Percentiles rank a stretch among this genome's conserved stretches.
Conservation (phyloP, 2,797 vertebrate species). For the Ataeniobius toweri region DNA sequence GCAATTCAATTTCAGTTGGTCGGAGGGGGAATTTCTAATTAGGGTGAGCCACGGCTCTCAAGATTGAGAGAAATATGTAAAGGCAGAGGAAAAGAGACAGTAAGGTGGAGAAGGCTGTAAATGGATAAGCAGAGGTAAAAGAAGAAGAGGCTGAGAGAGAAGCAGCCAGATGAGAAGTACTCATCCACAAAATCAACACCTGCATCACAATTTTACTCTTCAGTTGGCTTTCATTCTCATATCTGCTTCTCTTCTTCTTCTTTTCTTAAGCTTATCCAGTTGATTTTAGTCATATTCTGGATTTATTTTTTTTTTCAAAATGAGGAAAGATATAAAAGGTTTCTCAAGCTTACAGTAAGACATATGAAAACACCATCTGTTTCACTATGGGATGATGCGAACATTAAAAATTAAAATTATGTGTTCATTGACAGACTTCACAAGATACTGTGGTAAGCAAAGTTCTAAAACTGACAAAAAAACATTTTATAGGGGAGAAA, state of each 20-base stretch:
- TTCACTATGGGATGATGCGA: conserved; percentile 8
- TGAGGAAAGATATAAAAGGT: not conserved
- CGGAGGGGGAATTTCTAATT: conserved; percentile 80
- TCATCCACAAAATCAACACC: conserved; percentile 61
- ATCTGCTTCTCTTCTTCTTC: conserved; percentile 16
- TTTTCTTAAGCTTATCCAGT: conserved; percentile 14
- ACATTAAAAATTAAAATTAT: not conserved
- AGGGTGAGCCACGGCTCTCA: conserved; percentile 72
- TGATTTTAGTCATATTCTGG: conserved; percentile 30
- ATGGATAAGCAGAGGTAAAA: conserved; percentile 50
- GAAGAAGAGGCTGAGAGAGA: conserved; percentile 18
- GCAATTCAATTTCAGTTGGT: conserved; percentile 81
- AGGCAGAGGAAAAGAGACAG: conserved; percentile 44
- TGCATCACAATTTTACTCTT: conserved; percentile 53
- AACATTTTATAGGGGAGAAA: conserved; percentile 22
- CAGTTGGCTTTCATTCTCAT: conserved; percentile 12
- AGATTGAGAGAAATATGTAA: conserved; percentile 74
- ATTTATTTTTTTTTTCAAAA: not conserved
- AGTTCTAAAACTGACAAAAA: conserved; percentile 19
- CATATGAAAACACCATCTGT: conserved; percentile 7
- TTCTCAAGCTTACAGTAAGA: conserved; percentile 12
- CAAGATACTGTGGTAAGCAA: conserved; percentile 7
- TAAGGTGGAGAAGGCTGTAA: conserved; percentile 50
- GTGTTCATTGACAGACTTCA: not conserved
- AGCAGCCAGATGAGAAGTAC: conserved; percentile 35